Percentiles rank a stretch among this genome's conserved stretches.
Evolutionary conservation across 2,888 invertebrate species (phyloP).

Genomic region (Mimas tiliae): DNA sequence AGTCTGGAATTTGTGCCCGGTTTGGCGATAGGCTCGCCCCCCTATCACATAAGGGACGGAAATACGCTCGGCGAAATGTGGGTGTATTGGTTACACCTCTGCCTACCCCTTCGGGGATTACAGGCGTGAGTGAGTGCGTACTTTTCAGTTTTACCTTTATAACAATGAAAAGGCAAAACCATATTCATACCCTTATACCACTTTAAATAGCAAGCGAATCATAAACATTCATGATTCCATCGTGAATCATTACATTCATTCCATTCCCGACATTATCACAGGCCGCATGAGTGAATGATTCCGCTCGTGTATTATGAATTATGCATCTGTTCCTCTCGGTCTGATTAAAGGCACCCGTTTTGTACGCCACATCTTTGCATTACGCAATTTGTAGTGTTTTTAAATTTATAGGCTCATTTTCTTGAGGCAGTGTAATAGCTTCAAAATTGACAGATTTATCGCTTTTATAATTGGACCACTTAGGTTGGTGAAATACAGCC

Average conservation of each 20-base stretch:
- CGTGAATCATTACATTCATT: slow-evolving; percentile 37
- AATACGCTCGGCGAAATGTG: too few relatives aligned
- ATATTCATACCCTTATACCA: neutral
- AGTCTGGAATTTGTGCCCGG: too few relatives aligned
- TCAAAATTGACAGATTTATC: neutral
- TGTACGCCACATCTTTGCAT: slow-evolving; percentile 33
- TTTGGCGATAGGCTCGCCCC: too few relatives aligned
- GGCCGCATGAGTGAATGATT: slow-evolving; percentile 45
- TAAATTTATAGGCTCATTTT: slow-evolving; percentile 40
- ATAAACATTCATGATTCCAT: slow-evolving; percentile 17
- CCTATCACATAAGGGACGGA: too few relatives aligned
- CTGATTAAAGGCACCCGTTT: slow-evolving; percentile 40
- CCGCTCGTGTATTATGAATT: slow-evolving; percentile 41
- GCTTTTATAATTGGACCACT: slow-evolving; percentile 2
- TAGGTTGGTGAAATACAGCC: neutral
- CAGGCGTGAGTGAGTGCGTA: too few relatives aligned
- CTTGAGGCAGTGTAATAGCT: slow-evolving; percentile 4
- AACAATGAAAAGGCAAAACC: neutral
- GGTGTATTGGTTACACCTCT: too few relatives aligned
- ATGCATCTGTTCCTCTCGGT: slow-evolving; percentile 36
- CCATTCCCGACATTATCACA: slow-evolving; percentile 42
- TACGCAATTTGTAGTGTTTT: slow-evolving; percentile 41
- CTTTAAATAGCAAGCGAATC: slow-evolving; percentile 6
- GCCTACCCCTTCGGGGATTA: too few relatives aligned
- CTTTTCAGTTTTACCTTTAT: too few relatives aligned